These are phyloP conservation scores for Drosophila suzukii DNA, from an alignment of 1,140 invertebrate species.

Conservation along the genomic window DNA sequence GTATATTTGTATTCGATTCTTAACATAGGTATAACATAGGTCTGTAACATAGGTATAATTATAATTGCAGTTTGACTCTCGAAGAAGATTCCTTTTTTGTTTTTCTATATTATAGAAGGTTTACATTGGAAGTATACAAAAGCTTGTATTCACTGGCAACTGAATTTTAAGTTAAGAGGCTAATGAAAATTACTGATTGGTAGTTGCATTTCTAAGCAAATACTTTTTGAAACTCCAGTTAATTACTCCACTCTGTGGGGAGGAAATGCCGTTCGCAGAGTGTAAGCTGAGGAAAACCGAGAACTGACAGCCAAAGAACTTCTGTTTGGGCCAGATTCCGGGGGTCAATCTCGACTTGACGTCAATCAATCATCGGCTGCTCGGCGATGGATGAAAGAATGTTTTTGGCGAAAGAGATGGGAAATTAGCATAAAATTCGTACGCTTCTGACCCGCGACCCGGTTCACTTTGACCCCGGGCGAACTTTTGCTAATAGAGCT, in stretches of 20 bases:
- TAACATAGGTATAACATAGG: too few species aligned
- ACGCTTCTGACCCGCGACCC: conserved; percentile 42
- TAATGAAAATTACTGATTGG: too few species aligned
- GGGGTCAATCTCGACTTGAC: conserved; percentile 25
- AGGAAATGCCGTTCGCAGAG: not conserved
- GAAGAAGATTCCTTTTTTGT: too few species aligned
- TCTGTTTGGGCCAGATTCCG: conserved; percentile 21
- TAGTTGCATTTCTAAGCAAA: not conserved
- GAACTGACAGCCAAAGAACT: conserved; percentile 9
- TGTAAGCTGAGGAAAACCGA: not conserved
- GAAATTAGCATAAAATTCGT: conserved; percentile 65
- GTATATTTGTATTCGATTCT: too few species aligned
- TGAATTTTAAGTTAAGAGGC: too few species aligned
- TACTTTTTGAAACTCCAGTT: not conserved
- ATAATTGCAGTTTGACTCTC: too few species aligned
- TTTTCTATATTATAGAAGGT: too few species aligned
- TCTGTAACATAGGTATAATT: too few species aligned
- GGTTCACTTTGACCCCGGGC: conserved; percentile 68
- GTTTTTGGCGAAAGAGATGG: conserved; percentile 40
- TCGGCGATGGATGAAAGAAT: conserved; percentile 33
- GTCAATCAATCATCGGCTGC: conserved; percentile 48
- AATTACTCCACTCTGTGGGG: not conserved
- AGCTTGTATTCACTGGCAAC: too few species aligned
- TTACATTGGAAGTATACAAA: not conserved
- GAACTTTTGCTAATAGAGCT: conserved; percentile 47